These are phyloP conservation scores for Emydura subglobosa DNA, from an alignment of 2,113 vertebrate species.

Conservation along the genomic window DNA sequence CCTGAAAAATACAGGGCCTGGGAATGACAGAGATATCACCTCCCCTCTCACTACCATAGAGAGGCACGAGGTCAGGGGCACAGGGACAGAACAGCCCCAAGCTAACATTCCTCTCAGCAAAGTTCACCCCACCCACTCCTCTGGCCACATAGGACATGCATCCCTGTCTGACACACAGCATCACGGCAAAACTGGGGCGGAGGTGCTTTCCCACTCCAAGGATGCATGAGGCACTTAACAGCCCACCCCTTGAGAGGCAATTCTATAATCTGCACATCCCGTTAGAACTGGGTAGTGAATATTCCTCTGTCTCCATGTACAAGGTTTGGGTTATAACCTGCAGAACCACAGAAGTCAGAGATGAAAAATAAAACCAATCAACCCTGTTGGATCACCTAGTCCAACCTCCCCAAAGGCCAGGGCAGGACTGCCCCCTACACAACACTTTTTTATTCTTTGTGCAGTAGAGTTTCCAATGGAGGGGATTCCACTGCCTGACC, in stretches of 20 bases:
- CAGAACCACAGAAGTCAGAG: background rate
- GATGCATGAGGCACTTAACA: background rate
- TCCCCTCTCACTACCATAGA: background rate
- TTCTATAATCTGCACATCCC: background rate
- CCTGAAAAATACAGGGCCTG: constrained; percentile 76
- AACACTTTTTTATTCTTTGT: background rate
- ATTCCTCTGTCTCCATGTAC: background rate
- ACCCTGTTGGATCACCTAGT: background rate
- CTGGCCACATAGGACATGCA: background rate
- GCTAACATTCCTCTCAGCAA: background rate
- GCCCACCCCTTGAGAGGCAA: background rate
- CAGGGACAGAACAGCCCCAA: background rate
- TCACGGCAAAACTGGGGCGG: background rate
- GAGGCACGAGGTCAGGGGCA: background rate
- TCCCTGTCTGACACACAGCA: background rate
- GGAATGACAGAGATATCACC: background rate
- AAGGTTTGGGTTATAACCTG: background rate
- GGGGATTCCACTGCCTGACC: background rate
- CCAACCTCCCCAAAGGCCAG: background rate
- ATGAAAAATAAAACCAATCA: background rate
- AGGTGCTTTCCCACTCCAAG: background rate
- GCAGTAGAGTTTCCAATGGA: background rate
- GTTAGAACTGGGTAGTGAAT: background rate
- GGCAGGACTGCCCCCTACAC: background rate
- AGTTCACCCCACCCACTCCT: background rate